Evolutionary conservation across 2,113 vertebrate species (phyloP).

Genomic region (Scomber japonicus): DNA sequence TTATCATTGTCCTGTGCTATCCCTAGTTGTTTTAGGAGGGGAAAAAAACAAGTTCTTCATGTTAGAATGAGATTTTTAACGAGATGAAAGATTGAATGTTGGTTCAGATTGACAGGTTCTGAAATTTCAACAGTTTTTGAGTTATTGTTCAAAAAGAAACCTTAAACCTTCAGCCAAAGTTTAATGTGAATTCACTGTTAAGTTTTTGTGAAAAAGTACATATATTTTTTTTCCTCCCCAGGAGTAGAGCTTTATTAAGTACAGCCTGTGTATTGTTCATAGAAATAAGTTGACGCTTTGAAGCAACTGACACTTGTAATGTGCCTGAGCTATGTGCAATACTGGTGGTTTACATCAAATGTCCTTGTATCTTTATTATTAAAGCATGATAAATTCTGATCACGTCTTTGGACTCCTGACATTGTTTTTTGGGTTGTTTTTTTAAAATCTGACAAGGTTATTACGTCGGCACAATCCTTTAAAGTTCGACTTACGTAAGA

Average conservation of each 20-base stretch:
- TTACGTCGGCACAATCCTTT: not conserved
- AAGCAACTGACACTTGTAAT: slow-evolving; percentile 78
- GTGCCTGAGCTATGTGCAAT: slow-evolving; percentile 87
- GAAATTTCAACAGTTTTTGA: slow-evolving; percentile 40
- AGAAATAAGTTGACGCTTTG: slow-evolving; percentile 68
- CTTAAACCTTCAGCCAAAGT: slow-evolving; percentile 83
- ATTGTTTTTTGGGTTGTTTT: not conserved
- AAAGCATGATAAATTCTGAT: slow-evolving; percentile 83
- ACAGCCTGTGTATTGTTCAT: slow-evolving; percentile 73
- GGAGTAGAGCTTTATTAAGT: slow-evolving; percentile 76
- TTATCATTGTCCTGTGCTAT: slow-evolving; percentile 68
- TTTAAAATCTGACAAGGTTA: not conserved
- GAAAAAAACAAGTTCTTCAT: slow-evolving; percentile 20
- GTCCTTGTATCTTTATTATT: slow-evolving; percentile 83
- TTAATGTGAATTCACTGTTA: slow-evolving; percentile 72
- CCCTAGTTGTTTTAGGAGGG: slow-evolving; percentile 32
- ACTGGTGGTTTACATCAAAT: slow-evolving; percentile 81
- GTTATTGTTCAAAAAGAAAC: slow-evolving; percentile 67
- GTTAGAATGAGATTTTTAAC: slow-evolving; percentile 36
- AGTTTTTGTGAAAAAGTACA: slow-evolving; percentile 64
- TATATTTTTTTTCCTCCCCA: slow-evolving; percentile 31
- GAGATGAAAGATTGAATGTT: slow-evolving; percentile 52
- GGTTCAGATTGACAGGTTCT: slow-evolving; percentile 47
- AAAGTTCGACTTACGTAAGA: slow-evolving; percentile 31
- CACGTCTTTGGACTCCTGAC: not conserved